phyloP scores from a whole-genome alignment of 2,888 invertebrate genomes.

The Polydrusus cervinus region DNA sequence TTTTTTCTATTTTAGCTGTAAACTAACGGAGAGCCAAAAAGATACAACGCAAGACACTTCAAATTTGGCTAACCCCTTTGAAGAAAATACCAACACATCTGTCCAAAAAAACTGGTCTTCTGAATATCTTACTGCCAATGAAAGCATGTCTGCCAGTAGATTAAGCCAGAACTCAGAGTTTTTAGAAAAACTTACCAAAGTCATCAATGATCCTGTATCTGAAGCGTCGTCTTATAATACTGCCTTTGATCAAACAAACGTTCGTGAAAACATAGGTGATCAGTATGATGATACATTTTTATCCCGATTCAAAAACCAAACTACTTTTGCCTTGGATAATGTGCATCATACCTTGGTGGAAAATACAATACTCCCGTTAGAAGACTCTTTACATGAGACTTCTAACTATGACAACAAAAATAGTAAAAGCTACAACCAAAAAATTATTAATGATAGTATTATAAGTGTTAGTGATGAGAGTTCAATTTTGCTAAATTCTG shows the following conservation, averaged over 20 bases:
- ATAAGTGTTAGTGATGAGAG: constrained; percentile 36
- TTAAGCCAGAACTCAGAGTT: constrained; percentile 17
- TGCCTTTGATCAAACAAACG: constrained; percentile 22
- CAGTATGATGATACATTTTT: constrained; percentile 18
- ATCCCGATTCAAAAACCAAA: constrained; percentile 8
- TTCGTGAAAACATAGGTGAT: background rate
- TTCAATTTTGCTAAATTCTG: constrained; percentile 1
- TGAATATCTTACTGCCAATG: constrained; percentile 28
- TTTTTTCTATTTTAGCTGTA: constrained; percentile 15
- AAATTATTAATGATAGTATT: constrained; percentile 17
- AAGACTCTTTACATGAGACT: background rate
- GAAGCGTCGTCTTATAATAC: constrained; percentile 32
- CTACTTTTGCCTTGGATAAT: constrained; percentile 15
- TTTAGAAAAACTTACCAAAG: constrained; percentile 29
- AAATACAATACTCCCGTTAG: constrained; percentile 9
- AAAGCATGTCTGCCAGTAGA: constrained; percentile 5
- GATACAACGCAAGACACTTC: background rate
- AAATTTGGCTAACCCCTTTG: too few relatives aligned
- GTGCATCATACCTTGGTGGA: constrained; percentile 23
- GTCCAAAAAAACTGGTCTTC: background rate
- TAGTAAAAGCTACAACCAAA: background rate
- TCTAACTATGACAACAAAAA: background rate
- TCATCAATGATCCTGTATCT: constrained; percentile 24
- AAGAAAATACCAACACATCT: background rate
- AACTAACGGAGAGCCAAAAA: background rate